Percentiles rank a stretch among this genome's conserved stretches.
Conservation (phyloP, 2,888 invertebrate species). For the Pammene aurita region DNA sequence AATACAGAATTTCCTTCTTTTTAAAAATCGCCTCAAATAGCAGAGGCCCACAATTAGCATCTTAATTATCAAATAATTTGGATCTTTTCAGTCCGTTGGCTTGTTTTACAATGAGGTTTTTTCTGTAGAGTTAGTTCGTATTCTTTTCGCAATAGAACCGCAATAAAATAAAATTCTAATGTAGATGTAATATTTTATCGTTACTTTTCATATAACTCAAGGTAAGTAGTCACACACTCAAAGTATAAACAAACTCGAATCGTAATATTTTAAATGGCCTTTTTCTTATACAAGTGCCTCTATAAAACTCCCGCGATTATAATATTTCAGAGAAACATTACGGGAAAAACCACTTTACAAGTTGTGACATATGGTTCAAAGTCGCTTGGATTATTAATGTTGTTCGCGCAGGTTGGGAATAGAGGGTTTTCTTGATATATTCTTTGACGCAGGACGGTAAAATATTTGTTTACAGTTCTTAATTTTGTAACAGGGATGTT, state of each 20-base stretch:
- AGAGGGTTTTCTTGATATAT: constrained; percentile 29
- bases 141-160: background rate
- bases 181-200: background rate
- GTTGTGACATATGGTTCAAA: constrained; percentile 21
- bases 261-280: constrained; percentile 37
- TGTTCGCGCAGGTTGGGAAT: constrained; percentile 14
- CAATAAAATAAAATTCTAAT: background rate
- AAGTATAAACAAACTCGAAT: constrained; percentile 37
- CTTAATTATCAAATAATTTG: constrained; percentile 1
- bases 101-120: background rate
- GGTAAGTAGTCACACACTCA: constrained; percentile 20
- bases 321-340: constrained; percentile 8
- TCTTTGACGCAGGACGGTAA: constrained; percentile 8
- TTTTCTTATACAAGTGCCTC: constrained; percentile 40
- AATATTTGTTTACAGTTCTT: constrained; percentile 26
- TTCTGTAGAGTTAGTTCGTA: no score
- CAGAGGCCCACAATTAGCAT: background rate
- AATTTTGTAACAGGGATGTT: constrained; percentile 15
- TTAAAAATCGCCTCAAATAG: background rate
- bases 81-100: background rate
- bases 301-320: constrained; percentile 38
- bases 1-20: background rate
- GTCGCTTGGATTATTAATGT: background rate
- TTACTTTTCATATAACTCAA: constrained; percentile 29
- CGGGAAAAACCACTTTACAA: constrained; percentile 3